phyloP scores from a whole-genome alignment of 1,140 invertebrate species.

The Conus ventricosus region DNA sequence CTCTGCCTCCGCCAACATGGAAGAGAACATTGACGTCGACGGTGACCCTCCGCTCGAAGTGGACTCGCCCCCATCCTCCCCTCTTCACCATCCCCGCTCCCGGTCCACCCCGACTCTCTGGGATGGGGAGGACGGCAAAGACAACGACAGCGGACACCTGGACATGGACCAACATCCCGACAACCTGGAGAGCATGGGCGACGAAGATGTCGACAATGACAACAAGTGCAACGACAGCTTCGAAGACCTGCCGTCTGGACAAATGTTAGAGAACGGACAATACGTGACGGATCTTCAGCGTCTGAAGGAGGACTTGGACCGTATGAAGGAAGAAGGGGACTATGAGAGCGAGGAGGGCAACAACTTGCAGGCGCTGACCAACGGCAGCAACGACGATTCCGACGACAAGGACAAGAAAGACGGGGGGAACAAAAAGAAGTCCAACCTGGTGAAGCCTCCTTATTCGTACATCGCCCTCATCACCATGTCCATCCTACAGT shows the following conservation, averaged over 20 bases:
- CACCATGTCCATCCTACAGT: conserved; percentile 98
- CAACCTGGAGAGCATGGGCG: conserved; percentile 1
- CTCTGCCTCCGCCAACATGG: background rate
- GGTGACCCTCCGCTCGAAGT: conserved; percentile 43
- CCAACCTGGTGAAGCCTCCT: conserved; percentile 88
- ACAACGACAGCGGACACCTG: background rate
- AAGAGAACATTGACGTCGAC: conserved; percentile 34
- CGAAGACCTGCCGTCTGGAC: conserved; percentile 5
- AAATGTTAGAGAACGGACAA: background rate
- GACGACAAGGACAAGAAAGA: conserved; percentile 8
- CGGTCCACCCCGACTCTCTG: conserved; percentile 8
- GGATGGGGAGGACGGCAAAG: background rate
- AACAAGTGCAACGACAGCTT: conserved; percentile 30
- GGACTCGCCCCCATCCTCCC: conserved; percentile 41
- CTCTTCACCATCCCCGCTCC: conserved; percentile 20
- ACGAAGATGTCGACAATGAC: conserved; percentile 18
- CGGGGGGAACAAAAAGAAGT: conserved; percentile 49
- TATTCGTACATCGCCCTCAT: conserved; percentile 99
- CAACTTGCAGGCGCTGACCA: conserved; percentile 34
- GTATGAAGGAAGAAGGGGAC: conserved; percentile 3
- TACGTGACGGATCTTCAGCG: background rate
- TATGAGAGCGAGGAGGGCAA: conserved; percentile 22
- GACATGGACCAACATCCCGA: background rate
- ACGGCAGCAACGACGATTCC: conserved; percentile 33
- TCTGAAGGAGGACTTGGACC: conserved; percentile 1